phyloP scores from a whole-genome alignment of 2,113 vertebrate genomes.

The Thalassarche chlororhynchos region DNA sequence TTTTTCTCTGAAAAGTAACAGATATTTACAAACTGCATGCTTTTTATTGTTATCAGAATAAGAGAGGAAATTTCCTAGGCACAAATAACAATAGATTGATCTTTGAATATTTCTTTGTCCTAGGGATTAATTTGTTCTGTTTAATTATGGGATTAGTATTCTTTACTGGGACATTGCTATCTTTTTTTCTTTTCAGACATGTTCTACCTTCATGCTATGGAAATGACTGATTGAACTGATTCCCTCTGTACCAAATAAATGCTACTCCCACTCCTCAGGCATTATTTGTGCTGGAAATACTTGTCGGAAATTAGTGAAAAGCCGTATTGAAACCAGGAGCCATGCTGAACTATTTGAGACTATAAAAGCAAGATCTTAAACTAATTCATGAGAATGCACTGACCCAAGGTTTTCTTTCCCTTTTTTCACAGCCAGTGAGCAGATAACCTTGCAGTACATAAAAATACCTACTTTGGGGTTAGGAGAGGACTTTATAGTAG shows the following conservation, averaged over 20 bases:
- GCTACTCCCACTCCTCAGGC: neutral
- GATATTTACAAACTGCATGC: neutral
- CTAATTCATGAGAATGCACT: neutral
- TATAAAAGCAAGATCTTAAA: neutral
- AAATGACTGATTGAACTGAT: neutral
- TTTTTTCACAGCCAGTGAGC: neutral
- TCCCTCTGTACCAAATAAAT: neutral
- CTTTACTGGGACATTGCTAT: neutral
- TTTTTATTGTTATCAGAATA: neutral
- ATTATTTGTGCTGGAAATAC: slow-evolving; percentile 17
- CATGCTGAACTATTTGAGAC: neutral
- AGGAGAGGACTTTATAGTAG: neutral
- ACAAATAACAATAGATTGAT: neutral
- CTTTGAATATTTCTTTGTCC: neutral
- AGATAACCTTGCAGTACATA: neutral
- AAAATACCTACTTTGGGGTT: neutral
- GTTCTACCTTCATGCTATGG: neutral
- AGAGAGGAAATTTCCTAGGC: neutral
- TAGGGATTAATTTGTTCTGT: neutral
- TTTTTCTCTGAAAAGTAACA: neutral
- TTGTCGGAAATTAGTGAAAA: neutral
- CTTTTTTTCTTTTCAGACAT: neutral
- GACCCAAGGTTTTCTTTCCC: neutral
- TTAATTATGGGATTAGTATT: slow-evolving; percentile 7
- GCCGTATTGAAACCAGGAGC: neutral